phyloP scores from a whole-genome alignment of 2,113 vertebrate genomes.

The Cyphomyrus plagiostoma region DNA sequence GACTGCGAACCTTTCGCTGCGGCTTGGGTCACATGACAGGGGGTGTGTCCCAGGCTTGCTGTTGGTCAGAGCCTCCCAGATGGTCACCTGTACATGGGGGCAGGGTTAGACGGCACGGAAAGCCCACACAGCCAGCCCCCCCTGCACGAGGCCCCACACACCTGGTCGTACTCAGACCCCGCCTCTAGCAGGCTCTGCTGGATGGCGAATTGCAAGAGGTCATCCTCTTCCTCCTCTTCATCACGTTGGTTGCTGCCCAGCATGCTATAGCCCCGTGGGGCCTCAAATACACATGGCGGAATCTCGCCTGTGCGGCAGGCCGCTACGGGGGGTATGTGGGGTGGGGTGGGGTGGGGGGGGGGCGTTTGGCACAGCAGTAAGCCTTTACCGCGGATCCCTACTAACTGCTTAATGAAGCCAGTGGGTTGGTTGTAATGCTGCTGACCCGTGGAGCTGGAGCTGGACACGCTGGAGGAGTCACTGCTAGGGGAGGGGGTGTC shows the following conservation, averaged over 20 bases:
- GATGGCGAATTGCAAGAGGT: constrained; percentile 91
- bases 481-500: constrained; percentile 87
- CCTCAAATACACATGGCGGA: constrained; percentile 81
- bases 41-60: constrained; percentile 88
- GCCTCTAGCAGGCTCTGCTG: constrained; percentile 95
- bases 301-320: constrained; percentile 84
- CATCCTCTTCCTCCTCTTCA: constrained; percentile 69
- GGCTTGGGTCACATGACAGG: constrained; percentile 73
- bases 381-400: not conserved
- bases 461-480: constrained; percentile 91
- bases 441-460: constrained; percentile 88
- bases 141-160: constrained; percentile 38
- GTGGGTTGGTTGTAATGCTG: not conserved
- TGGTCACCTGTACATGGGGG: constrained; percentile 73
- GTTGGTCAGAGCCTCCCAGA: constrained; percentile 96
- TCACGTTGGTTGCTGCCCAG: constrained; percentile 80
- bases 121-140: not conserved
- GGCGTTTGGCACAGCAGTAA: not conserved
- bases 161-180: constrained; percentile 92
- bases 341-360: no score
- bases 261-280: constrained; percentile 83
- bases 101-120: constrained; percentile 3
- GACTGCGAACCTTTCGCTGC: constrained; percentile 73
- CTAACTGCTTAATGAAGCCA: not conserved
- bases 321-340: constrained; percentile 53